Percentiles rank a stretch among this genome's conserved stretches.
These are phyloP conservation scores for Anthopleura sola DNA, from an alignment of 64 coral and sea anemone species.

Conservation along the genomic window DNA sequence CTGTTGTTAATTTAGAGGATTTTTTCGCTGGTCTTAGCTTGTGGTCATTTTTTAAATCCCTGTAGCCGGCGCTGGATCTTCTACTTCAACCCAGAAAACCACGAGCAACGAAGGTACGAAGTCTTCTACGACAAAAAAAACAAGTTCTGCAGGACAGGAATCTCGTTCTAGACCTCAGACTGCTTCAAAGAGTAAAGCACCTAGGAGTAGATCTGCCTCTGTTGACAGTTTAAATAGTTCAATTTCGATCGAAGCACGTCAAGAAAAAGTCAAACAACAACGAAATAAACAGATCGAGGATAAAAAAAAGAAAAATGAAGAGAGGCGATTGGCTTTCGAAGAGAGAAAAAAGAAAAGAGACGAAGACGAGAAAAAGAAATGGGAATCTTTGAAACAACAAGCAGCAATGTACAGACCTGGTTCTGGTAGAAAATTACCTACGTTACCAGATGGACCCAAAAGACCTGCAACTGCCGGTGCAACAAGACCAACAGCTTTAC, in stretches of 20 bases:
- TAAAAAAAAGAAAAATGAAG: conserved; percentile 77
- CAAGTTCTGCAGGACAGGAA: conserved; percentile 2
- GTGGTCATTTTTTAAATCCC: background rate
- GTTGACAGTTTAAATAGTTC: conserved; percentile 63
- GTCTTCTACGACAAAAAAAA: conserved; percentile 24
- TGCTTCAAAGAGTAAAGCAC: conserved; percentile 24
- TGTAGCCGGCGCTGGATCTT: conserved; percentile 15
- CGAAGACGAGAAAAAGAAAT: conserved; percentile 73
- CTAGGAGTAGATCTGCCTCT: conserved; percentile 54
- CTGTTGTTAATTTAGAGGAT: background rate
- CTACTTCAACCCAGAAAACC: conserved; percentile 27
- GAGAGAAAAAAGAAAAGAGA: conserved; percentile 73
- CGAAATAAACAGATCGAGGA: conserved; percentile 86
- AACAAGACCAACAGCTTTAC: conserved; percentile 69
- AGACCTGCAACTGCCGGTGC: conserved; percentile 55
- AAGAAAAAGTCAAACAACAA: conserved; percentile 58
- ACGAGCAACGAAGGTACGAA: background rate
- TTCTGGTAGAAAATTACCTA: conserved; percentile 77
- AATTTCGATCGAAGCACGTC: conserved; percentile 39
- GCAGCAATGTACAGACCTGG: conserved; percentile 60
- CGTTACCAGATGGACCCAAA: conserved; percentile 50
- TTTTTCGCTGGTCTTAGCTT: background rate
- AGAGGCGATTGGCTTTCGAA: conserved; percentile 75
- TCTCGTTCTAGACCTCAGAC: conserved; percentile 8
- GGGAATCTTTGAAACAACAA: conserved; percentile 59